phyloP scores from a whole-genome alignment of 2,113 vertebrate species.

The Polypterus senegalus region DNA sequence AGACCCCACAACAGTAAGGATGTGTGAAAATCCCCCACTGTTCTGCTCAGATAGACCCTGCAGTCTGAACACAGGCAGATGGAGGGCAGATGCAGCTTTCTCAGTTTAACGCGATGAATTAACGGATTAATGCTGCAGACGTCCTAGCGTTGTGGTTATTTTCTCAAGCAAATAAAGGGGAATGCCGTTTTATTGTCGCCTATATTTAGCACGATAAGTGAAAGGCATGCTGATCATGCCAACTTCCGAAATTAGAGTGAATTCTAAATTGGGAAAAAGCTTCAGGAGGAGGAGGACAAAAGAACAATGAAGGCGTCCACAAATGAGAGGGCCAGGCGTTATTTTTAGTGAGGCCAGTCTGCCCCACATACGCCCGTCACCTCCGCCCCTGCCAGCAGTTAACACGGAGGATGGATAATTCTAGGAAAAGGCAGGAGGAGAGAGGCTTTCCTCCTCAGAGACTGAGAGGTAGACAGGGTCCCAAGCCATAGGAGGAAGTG shows the following conservation, averaged over 20 bases:
- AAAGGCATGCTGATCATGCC: conserved; percentile 12
- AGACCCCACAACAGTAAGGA: no score
- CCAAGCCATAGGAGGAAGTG: conserved; percentile 12
- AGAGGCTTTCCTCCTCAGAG: conserved; percentile 21
- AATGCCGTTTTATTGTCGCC: neutral
- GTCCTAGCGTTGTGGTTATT: conserved; percentile 29
- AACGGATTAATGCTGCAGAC: no score
- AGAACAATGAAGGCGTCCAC: conserved; percentile 15
- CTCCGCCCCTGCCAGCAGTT: neutral
- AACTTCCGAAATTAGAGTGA: conserved; percentile 22
- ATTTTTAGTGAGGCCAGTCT: conserved; percentile 23
- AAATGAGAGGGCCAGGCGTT: conserved; percentile 14
- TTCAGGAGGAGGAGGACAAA: neutral
- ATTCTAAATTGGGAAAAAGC: neutral
- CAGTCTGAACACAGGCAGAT: no score
- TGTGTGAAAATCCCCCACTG: no score
- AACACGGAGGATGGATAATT: conserved; percentile 25
- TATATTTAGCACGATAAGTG: conserved; percentile 8
- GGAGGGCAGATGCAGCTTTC: no score
- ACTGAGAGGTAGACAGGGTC: conserved; percentile 2
- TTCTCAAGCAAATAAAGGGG: conserved; percentile 49
- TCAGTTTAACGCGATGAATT: no score
- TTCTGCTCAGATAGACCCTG: no score
- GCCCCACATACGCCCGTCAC: conserved; percentile 1
- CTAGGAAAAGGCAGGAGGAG: conserved; percentile 27